Evolutionary conservation across 2,113 vertebrate species (phyloP), one percentile per base, ranked within the genome.

Genomic region (Oryzias curvinotus): DNA sequence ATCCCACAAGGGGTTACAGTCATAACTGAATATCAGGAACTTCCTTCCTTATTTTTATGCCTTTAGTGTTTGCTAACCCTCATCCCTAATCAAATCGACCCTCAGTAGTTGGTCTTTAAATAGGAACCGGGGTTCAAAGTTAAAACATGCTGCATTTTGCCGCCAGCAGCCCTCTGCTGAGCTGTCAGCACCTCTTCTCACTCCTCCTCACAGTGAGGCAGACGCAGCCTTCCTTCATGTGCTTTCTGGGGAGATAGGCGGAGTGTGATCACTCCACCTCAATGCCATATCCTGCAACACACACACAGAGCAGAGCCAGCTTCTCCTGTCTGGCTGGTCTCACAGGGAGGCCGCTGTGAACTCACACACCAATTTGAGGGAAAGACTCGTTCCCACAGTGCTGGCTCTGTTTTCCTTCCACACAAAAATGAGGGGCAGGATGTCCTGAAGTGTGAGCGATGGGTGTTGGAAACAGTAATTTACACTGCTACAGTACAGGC

Each of bases 101-200:
- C 74, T 68, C 46, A 65, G 45, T 69, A 68, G 77, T 63, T 71
- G 8, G 52, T 86, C 77, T 81, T 87, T 77, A 85, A 77, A 85
- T 80, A 88, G 80, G 79, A 78, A 63, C 67, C 55, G 7, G 26
- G 64, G 58, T 62, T 80, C 52, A 16, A 59, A 65, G 78, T 71
- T 87, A 84, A 85, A 81, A 88, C 85, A 85, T 81, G 61, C 26
- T n/a, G 7, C 52, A 61, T 82, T 72, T 80, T 73, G 71, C 61
- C 47, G 7, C 57, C 80, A 80, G 76, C 79, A 73, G 71, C 81
- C 82, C 73, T 75, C 55, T 52, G 64, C 72, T 59, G 81, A 86
- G 78, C 87, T 88, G 85, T 88, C 87, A 87, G 87, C 61, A 16
- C 76, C 74, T 73, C 74, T 84, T 84, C 73, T 85, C 78, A 73